Base-by-base conservation (phyloP, 1,140 invertebrate genomes). In the Pissodes strobi region DNA sequence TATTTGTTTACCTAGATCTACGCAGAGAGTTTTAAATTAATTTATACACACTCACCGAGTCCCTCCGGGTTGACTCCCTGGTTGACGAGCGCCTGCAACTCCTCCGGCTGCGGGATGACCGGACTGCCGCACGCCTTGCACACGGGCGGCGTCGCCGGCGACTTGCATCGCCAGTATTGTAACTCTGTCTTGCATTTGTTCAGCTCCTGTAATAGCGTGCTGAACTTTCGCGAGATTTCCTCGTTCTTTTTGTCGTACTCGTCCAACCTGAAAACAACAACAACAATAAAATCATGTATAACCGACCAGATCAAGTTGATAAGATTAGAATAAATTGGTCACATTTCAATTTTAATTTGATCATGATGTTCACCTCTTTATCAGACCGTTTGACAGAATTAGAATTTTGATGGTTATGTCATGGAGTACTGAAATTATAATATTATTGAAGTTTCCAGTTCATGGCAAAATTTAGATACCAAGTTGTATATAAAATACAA, bases 241-340 rank as follows among this genome's bases (percentile, higher is more conserved):
- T 94, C 91, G 78, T 92, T 92, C 74, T 94, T 94, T 74, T 93
- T 93, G 68, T 93, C 91, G 72, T 91, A 89, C 69, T 94, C 92
- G 70, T 94, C 92, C 39, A 93, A 81, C 1, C 91, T 65, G 17
- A 15, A 30, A 38, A 17, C 12, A 59, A n/a, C n/a, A n/a, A n/a
- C n/a, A n/a, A n/a, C n/a, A n/a, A n/a, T n/a, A n/a, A n/a, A n/a
- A n/a, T n/a, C n/a, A n/a, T n/a, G n/a, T n/a, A n/a, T n/a, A n/a
- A n/a, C n/a, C 12, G 84, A 30, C 27, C 12, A 30, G 5, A 30
- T 30, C 12, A 30, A 30, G 5, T 6, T 6, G 4, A 6, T 5
- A 5, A 5, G 12, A 5, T 30, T 30, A 5, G 5, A 12, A 5
- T 12, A 30, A 12, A 12, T 30, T 6, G 5, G 4, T 5, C 27